A percentile compares a stretch with the other conserved stretches of the same genome.
These are phyloP conservation scores for Lepus timidus DNA, from an alignment of 2,113 vertebrate genomes.

Conservation along the genomic window DNA sequence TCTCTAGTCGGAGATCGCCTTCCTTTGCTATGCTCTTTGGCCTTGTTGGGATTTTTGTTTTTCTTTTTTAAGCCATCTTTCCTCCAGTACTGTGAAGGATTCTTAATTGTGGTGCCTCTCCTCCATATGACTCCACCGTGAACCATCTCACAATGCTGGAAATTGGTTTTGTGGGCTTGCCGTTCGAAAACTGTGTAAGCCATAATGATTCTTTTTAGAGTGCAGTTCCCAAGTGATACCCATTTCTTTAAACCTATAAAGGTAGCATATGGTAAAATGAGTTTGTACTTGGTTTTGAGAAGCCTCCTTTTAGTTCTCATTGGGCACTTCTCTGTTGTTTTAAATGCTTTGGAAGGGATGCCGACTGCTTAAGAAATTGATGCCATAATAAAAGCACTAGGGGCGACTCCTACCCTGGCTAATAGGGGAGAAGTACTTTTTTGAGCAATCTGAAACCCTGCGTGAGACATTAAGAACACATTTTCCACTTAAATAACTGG, in stretches of 20 bases:
- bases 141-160: conserved; percentile 9
- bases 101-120: conserved; percentile 48
- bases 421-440: conserved; percentile 10
- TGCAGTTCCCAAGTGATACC: not conserved
- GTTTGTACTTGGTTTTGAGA: conserved; percentile 28
- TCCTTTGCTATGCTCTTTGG: not conserved
- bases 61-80: not conserved
- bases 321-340: conserved; percentile 33
- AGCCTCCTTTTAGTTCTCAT: not conserved
- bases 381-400: not conserved
- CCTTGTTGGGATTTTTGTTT: conserved; percentile 10
- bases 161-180: conserved; percentile 65
- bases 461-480: conserved; percentile 1
- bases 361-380: conserved; percentile 29
- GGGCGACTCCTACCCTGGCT: not conserved
- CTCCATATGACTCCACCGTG: conserved; percentile 39
- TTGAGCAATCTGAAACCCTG: conserved; percentile 21
- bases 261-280: not conserved
- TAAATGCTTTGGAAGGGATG: not conserved
- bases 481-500: conserved; percentile 19
- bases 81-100: conserved; percentile 34
- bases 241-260: conserved; percentile 48
- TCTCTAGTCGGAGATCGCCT: not conserved
- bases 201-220: conserved; percentile 46
- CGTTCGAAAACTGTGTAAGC: conserved; percentile 49